phyloP scores from a whole-genome alignment of 1,140 invertebrate genomes.

The Eumeta japonica region DNA sequence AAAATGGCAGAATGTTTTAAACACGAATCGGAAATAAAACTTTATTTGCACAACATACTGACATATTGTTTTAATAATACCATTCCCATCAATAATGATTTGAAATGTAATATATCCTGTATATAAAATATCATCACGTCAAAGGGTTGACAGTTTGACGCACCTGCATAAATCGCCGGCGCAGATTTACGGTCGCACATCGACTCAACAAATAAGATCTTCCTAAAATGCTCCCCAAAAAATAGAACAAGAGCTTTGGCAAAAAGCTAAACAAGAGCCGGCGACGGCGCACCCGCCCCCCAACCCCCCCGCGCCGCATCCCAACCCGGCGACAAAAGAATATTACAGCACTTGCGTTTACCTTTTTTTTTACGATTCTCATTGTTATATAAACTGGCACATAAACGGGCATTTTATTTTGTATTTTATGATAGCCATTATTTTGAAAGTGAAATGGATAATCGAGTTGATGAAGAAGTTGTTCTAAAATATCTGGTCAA shows the following conservation, averaged over 20 bases:
- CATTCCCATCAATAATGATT: no score
- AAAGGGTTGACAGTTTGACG: constrained; percentile 36
- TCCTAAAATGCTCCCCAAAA: constrained; percentile 46
- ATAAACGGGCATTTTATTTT: no score
- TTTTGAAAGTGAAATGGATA: no score
- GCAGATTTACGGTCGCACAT: constrained; percentile 51
- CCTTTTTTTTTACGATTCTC: constrained; percentile 21
- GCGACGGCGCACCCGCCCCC: constrained; percentile 38
- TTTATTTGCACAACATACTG: no score
- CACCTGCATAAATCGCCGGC: constrained; percentile 39
- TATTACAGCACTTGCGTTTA: constrained; percentile 43
- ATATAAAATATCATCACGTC: constrained; percentile 1
- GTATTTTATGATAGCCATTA: no score
- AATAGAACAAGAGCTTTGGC: constrained; percentile 50
- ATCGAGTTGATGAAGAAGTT: no score
- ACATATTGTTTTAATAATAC: no score
- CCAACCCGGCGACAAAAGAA: no score
- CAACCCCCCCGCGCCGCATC: constrained; percentile 36
- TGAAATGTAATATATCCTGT: not conserved
- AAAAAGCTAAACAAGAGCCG: constrained; percentile 46
- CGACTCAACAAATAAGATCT: constrained; percentile 51
- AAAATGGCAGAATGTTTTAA: no score
- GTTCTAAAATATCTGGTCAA: no score
- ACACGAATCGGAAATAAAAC: no score
- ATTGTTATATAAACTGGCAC: no score